These are phyloP conservation scores for Dione vanillae DNA, from an alignment of 2,888 invertebrate genomes.

Conservation along the genomic window DNA sequence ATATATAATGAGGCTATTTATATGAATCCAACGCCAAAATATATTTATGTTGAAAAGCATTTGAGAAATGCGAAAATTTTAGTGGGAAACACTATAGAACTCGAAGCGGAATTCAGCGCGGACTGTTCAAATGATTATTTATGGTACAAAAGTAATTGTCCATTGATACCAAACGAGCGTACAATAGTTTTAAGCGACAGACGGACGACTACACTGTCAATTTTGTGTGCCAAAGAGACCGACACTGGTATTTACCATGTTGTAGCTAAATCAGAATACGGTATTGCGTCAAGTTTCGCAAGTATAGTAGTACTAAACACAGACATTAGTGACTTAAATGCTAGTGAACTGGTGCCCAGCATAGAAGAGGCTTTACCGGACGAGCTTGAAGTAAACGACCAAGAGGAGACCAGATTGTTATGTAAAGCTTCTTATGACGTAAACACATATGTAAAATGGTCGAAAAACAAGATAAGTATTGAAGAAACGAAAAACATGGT, in stretches of 20 bases:
- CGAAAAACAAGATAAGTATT: slow-evolving; percentile 45
- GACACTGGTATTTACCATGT: slow-evolving; percentile 56
- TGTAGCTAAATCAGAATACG: slow-evolving; percentile 48
- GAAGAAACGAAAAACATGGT: slow-evolving; percentile 30
- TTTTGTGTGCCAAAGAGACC: slow-evolving; percentile 46
- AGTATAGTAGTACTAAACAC: slow-evolving; percentile 49
- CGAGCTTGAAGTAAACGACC: slow-evolving; percentile 49
- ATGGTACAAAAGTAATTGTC: slow-evolving; percentile 54
- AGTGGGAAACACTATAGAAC: slow-evolving; percentile 47
- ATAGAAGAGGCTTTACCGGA: slow-evolving; percentile 51
- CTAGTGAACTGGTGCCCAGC: slow-evolving; percentile 39
- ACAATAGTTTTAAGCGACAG: slow-evolving; percentile 43
- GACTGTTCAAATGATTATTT: slow-evolving; percentile 35
- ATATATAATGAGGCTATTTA: slow-evolving; percentile 41
- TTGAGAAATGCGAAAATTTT: slow-evolving; percentile 46
- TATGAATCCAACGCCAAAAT: slow-evolving; percentile 28
- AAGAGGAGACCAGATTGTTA: slow-evolving; percentile 50
- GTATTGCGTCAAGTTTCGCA: slow-evolving; percentile 51
- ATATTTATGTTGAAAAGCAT: slow-evolving; percentile 42
- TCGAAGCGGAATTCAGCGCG: slow-evolving; percentile 47
- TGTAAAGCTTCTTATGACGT: slow-evolving; percentile 48
- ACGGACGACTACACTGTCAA: slow-evolving; percentile 43
- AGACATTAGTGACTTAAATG: slow-evolving; percentile 33
- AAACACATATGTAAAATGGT: slow-evolving; percentile 49
- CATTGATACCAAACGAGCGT: slow-evolving; percentile 44